Conservation (phyloP, 2,113 vertebrate genomes). For the Candoia aspera region DNA sequence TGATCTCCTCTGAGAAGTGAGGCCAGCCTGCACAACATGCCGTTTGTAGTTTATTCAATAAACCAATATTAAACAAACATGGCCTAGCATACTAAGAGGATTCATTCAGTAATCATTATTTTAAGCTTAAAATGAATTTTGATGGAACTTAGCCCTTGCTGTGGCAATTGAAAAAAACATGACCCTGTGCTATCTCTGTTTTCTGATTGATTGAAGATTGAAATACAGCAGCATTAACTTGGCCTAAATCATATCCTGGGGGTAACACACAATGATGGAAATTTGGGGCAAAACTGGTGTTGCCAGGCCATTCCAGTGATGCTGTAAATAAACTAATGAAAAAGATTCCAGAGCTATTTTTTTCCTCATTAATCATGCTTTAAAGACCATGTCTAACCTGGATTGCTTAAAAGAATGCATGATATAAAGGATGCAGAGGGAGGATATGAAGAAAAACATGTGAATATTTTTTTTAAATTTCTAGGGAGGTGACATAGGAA, state of each 20-base stretch:
- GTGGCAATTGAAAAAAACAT: neutral
- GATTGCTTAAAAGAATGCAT: conserved; percentile 46
- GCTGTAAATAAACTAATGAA: neutral
- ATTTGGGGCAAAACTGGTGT: neutral
- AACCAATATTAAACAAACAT: no score
- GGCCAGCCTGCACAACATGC: no score
- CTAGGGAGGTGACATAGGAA: conserved; percentile 34
- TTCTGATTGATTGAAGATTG: no score
- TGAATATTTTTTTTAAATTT: conserved; percentile 34
- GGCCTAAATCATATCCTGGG: neutral
- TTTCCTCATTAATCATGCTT: conserved; percentile 20
- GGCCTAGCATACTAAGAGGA: no score
- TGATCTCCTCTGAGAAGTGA: no score
- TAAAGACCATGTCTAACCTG: conserved; percentile 1
- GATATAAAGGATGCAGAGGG: conserved; percentile 27
- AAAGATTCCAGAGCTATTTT: neutral
- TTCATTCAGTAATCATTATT: neutral
- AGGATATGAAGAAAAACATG: conserved; percentile 26
- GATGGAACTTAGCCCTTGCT: neutral
- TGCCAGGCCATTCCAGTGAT: neutral
- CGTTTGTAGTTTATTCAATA: no score
- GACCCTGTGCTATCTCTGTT: neutral
- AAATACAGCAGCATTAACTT: neutral
- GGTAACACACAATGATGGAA: neutral
- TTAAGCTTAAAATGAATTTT: neutral